A percentile compares a stretch with the other conserved stretches of the same genome.
These are phyloP conservation scores for Propithecus coquereli DNA, from an alignment of 2,113 vertebrate species.

Conservation along the genomic window DNA sequence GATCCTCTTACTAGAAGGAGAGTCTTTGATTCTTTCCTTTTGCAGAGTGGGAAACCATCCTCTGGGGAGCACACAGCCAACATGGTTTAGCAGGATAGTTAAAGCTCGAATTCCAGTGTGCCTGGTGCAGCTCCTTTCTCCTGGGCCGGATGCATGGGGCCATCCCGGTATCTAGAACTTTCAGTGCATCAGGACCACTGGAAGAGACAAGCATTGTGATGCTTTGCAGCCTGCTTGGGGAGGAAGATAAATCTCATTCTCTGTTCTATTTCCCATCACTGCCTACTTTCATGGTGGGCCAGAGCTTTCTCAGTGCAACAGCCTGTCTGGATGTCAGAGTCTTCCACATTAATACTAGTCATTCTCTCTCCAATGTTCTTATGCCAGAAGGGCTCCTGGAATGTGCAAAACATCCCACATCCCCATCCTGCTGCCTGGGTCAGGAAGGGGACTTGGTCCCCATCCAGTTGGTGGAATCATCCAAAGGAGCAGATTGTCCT, in stretches of 20 bases:
- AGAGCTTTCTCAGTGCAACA: neutral
- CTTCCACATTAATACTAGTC: neutral
- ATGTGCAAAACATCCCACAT: neutral
- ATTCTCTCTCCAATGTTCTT: neutral
- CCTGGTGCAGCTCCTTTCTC: neutral
- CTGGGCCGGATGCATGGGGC: neutral
- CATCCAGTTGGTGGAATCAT: constrained; percentile 22
- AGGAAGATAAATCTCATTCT: neutral
- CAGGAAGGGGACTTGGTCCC: constrained; percentile 34
- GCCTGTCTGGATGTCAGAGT: neutral
- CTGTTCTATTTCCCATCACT: neutral
- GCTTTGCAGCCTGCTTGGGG: neutral
- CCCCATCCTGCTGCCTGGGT: neutral
- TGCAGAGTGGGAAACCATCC: neutral
- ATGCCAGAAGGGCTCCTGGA: neutral
- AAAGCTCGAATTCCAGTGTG: neutral
- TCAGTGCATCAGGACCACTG: neutral
- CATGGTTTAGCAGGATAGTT: neutral
- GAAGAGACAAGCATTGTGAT: neutral
- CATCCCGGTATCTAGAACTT: neutral
- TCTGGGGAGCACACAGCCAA: neutral
- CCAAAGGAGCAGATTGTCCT: constrained; percentile 27
- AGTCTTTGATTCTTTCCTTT: neutral
- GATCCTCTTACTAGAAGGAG: neutral
- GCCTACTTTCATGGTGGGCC: constrained; percentile 30